Conservation (phyloP, 2,797 vertebrate genomes). For the Falco berigora region DNA sequence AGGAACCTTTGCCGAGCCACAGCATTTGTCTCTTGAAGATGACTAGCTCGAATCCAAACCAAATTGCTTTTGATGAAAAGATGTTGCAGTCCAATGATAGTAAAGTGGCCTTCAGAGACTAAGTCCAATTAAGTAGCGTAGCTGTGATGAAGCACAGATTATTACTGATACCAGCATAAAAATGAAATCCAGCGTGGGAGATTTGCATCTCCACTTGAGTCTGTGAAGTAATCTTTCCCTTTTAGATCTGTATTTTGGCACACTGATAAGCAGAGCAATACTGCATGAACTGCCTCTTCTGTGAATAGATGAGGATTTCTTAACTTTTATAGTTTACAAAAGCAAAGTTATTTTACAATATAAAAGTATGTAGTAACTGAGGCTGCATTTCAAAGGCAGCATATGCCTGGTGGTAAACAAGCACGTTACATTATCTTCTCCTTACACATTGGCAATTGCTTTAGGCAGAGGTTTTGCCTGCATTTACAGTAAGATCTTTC, state of each 20-base stretch:
- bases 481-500: conserved; percentile 34
- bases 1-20: background rate
- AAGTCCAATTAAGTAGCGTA: background rate
- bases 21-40: background rate
- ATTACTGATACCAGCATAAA: background rate
- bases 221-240: background rate
- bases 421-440: background rate
- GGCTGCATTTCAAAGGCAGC: background rate
- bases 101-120: background rate
- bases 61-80: background rate
- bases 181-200: background rate
- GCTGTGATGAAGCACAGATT: background rate
- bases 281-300: background rate
- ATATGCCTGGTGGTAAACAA: background rate
- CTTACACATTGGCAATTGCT: background rate
- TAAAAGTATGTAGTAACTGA: background rate
- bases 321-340: background rate
- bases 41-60: background rate
- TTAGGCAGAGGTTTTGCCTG: background rate
- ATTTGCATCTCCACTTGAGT: background rate
- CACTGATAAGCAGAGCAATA: background rate
- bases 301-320: background rate
- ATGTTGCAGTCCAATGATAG: background rate
- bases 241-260: background rate
- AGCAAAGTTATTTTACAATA: background rate